Percentiles rank a stretch among this genome's conserved stretches.
Conservation (phyloP, 2,797 vertebrate species). For the Leucoraja ocellata region DNA sequence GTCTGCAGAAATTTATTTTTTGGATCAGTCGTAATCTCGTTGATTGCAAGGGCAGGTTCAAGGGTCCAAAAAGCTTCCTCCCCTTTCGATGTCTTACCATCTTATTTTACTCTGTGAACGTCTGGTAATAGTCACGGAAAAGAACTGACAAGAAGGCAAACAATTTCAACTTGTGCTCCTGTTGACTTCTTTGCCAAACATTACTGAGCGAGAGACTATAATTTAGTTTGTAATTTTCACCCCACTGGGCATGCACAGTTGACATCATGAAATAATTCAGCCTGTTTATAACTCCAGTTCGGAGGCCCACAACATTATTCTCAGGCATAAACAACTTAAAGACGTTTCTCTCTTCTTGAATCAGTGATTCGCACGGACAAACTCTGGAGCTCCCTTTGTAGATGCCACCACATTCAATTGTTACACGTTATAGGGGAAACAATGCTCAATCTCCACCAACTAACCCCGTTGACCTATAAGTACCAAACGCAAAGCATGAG, state of each 20-base stretch:
- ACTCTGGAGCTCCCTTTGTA: neutral
- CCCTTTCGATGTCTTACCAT: too few relatives aligned
- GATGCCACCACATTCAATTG: neutral
- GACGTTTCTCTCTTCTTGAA: neutral
- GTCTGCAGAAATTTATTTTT: too few relatives aligned
- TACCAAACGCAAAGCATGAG: neutral
- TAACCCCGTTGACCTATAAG: neutral
- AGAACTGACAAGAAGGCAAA: neutral
- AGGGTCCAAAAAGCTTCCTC: too few relatives aligned
- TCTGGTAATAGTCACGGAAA: neutral
- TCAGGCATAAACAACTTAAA: neutral
- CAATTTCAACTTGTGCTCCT: neutral
- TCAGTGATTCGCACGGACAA: neutral
- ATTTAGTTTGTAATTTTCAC: neutral
- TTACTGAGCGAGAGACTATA: neutral
- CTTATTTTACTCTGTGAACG: neutral
- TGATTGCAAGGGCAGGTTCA: too few relatives aligned
- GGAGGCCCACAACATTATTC: too few relatives aligned
- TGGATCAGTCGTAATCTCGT: too few relatives aligned
- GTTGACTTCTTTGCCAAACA: neutral
- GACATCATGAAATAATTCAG: constrained; percentile 7
- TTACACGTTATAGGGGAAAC: neutral
- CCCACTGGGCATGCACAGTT: neutral
- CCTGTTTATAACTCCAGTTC: neutral
- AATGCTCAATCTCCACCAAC: neutral